Conservation (phyloP, 1,140 invertebrate genomes). For the Belonocnema kinseyi region DNA sequence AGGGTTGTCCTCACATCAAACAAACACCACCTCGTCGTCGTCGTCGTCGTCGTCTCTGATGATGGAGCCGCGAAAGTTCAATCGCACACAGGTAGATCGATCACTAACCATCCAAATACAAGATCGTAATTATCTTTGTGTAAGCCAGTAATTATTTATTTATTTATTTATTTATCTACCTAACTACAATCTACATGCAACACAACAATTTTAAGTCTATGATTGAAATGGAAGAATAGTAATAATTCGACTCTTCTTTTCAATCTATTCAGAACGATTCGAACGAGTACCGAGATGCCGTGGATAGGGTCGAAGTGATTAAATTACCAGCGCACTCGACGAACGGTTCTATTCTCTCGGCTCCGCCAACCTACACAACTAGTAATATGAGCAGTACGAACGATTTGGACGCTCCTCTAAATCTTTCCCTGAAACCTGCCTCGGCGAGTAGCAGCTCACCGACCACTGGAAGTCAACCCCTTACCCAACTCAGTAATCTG, state of each 20-base stretch:
- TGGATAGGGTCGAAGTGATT: constrained; percentile 86
- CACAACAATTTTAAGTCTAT: too few species aligned
- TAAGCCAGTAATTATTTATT: too few species aligned
- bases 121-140: too few species aligned
- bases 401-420: constrained; percentile 85
- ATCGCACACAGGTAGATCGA: constrained; percentile 63
- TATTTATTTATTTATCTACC: too few species aligned
- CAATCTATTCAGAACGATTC: constrained; percentile 59
- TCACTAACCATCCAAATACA: constrained; percentile 27
- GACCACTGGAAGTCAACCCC: constrained; percentile 71
- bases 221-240: too few species aligned
- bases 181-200: too few species aligned
- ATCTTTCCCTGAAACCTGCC: constrained; percentile 86
- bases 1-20: constrained; percentile 67
- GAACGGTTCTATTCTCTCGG: constrained; percentile 74
- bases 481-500: constrained; percentile 78
- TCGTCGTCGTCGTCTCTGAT: constrained; percentile 62
- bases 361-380: constrained; percentile 69
- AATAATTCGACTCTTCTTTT: too few species aligned
- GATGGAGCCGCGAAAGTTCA: constrained; percentile 71
- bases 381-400: constrained; percentile 73
- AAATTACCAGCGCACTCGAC: constrained; percentile 80
- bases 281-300: constrained; percentile 66
- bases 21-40: constrained; percentile 63
- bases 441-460: constrained; percentile 71